These are phyloP conservation scores for Catharus bicknelli DNA, from an alignment of 2,113 vertebrate genomes.

Conservation along the genomic window DNA sequence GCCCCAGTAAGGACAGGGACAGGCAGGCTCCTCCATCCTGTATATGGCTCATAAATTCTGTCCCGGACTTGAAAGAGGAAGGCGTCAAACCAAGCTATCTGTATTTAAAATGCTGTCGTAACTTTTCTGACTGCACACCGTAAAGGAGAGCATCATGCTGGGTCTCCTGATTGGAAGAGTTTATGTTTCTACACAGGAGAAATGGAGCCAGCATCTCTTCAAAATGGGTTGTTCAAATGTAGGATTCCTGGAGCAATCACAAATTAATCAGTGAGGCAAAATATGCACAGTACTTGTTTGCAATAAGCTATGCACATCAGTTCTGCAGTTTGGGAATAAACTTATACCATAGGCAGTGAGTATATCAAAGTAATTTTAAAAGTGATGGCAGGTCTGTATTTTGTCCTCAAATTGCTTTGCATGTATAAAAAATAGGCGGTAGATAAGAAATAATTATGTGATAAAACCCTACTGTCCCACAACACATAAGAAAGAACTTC, in stretches of 20 bases:
- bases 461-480: background rate
- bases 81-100: constrained; percentile 14
- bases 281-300: background rate
- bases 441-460: background rate
- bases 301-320: fast-evolving
- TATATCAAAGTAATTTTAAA: background rate
- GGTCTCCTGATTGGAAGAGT: background rate
- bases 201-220: background rate
- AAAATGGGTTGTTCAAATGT: background rate
- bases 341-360: background rate
- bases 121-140: background rate
- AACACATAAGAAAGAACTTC: background rate
- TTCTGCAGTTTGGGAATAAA: background rate
- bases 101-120: constrained; percentile 32
- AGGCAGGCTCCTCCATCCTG: background rate
- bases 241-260: background rate
- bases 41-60: constrained; percentile 39
- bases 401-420: background rate
- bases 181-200: background rate
- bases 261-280: background rate
- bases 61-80: constrained; percentile 35
- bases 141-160: background rate
- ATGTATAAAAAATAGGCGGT: background rate
- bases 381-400: background rate
- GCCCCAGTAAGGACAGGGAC: background rate